Percentiles rank a stretch among this genome's conserved stretches.
Conservation (phyloP, 1,140 invertebrate genomes). For the Anthonomus grandis region DNA sequence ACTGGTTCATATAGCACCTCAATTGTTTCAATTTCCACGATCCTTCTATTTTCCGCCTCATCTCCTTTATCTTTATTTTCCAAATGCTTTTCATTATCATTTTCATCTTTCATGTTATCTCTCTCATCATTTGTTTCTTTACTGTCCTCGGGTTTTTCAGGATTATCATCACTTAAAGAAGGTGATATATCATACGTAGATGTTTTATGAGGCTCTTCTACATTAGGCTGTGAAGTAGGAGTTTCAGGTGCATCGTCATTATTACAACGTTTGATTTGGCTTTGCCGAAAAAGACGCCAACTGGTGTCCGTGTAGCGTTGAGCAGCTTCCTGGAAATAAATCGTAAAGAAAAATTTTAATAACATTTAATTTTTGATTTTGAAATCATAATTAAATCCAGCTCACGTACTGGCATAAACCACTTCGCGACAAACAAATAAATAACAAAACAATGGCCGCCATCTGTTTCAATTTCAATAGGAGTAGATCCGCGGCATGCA, state of each 20-base stretch:
- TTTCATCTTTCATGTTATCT: slow-evolving; percentile 4
- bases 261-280: slow-evolving; percentile 46
- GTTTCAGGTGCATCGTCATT: neutral
- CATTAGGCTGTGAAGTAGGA: too few relatives aligned
- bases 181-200: slow-evolving; percentile 24
- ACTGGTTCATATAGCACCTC: slow-evolving; percentile 33
- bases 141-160: too few relatives aligned
- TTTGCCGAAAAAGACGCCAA: slow-evolving; percentile 57
- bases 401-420: too few relatives aligned
- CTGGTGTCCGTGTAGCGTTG: slow-evolving; percentile 59
- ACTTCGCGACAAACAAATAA: too few relatives aligned
- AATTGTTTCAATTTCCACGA: slow-evolving; percentile 33
- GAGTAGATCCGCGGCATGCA: too few relatives aligned
- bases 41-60: slow-evolving; percentile 1
- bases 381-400: too few relatives aligned
- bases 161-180: slow-evolving; percentile 6
- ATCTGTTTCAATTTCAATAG: too few relatives aligned
- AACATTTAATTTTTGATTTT: too few relatives aligned
- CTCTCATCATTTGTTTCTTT: too few relatives aligned
- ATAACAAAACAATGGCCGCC: too few relatives aligned
- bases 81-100: slow-evolving; percentile 6
- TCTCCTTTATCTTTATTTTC: slow-evolving; percentile 1
- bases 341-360: too few relatives aligned
- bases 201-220: slow-evolving; percentile 34
- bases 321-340: slow-evolving; percentile 51